Evolutionary conservation across 1,140 invertebrate genomes (phyloP).

Genomic region (Pogonomyrmex barbatus): DNA sequence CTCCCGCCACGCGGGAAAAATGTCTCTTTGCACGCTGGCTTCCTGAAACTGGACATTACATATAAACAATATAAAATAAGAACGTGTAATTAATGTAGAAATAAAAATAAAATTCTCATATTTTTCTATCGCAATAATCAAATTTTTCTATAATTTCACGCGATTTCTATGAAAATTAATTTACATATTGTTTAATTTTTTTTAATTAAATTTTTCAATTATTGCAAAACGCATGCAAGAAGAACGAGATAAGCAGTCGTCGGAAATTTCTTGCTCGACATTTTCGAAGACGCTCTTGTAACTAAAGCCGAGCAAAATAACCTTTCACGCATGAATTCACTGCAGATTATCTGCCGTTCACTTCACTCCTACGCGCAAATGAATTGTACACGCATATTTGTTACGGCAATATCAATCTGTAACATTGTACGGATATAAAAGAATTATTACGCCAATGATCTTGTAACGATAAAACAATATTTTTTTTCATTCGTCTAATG

Average conservation of each 20-base stretch:
- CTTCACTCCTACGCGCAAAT: not conserved
- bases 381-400: not conserved
- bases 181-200: not conserved
- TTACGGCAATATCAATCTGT: not conserved
- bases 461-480: slow-evolving; percentile 35
- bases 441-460: slow-evolving; percentile 15
- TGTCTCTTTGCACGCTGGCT: not conserved
- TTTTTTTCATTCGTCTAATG: slow-evolving; percentile 73
- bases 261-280: not conserved
- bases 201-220: slow-evolving; percentile 14
- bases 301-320: slow-evolving; percentile 17
- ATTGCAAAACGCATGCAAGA: not conserved
- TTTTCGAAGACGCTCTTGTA: slow-evolving; percentile 4
- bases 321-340: slow-evolving; percentile 12
- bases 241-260: not conserved
- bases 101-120: not conserved
- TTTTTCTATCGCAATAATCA: not conserved
- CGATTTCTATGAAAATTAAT: not conserved
- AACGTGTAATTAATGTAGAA: not conserved
- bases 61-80: not conserved
- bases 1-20: slow-evolving; percentile 28
- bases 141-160: not conserved
- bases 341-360: slow-evolving; percentile 23
- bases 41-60: not conserved
- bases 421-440: slow-evolving; percentile 31